Percentiles rank a stretch among this genome's conserved stretches.
phyloP scores from a whole-genome alignment of 2,888 invertebrate species.

The Leucophenga maculata region DNA sequence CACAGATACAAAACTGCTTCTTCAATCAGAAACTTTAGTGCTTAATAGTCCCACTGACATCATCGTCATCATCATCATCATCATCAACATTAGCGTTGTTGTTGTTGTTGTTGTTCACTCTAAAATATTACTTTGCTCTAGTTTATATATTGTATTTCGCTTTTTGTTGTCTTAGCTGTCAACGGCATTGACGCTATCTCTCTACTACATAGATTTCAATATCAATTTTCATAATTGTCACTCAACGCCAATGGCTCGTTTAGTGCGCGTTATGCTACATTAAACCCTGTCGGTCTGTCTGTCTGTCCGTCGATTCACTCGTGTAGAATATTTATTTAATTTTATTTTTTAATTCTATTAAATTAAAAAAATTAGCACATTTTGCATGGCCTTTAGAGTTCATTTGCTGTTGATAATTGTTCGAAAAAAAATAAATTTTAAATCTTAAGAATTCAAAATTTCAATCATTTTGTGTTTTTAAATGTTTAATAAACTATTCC shows the following conservation, averaged over 20 bases:
- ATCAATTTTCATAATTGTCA: slow-evolving; percentile 24
- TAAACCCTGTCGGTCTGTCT: no score
- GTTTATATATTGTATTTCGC: neutral
- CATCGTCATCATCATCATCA: no score
- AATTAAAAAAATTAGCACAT: slow-evolving; percentile 17
- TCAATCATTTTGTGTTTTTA: neutral
- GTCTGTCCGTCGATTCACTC: no score
- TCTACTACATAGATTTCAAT: slow-evolving; percentile 9
- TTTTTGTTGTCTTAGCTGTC: neutral
- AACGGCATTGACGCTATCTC: slow-evolving; percentile 4
- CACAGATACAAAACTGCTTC: no score
- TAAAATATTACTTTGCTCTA: no score
- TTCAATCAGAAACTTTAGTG: no score
- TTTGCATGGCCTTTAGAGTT: slow-evolving; percentile 2
- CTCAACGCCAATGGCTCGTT: slow-evolving; percentile 3
- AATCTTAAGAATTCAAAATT: neutral
- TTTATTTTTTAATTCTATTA: no score
- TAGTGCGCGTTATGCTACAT: neutral
- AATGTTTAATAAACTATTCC: slow-evolving; percentile 2
- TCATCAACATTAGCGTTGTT: neutral
- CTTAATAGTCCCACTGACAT: no score
- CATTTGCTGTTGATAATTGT: slow-evolving; percentile 13
- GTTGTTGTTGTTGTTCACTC: neutral
- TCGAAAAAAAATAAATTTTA: neutral
- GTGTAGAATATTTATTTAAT: slow-evolving; percentile 14